A percentile compares a stretch with the other conserved stretches of the same genome.
Conservation (phyloP, 1,140 invertebrate genomes). For the Bombus superbus region DNA sequence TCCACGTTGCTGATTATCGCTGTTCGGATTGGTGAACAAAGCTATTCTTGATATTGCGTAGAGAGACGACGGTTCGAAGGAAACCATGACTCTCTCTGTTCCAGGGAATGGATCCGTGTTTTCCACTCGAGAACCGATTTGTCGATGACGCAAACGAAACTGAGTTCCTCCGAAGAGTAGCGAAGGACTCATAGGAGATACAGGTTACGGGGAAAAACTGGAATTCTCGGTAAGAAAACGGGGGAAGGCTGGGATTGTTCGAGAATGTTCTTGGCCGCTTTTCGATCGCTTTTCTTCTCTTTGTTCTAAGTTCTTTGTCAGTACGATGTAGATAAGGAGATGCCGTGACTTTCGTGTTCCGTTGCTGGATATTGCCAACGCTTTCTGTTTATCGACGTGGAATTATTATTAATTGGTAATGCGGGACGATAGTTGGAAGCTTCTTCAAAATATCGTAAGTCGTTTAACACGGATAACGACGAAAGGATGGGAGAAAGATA, state of each 20-base stretch:
- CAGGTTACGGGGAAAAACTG: background rate
- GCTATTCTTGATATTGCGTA: background rate
- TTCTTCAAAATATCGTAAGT: too few relatives aligned
- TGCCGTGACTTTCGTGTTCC: background rate
- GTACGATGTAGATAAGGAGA: background rate
- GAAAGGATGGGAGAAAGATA: too few relatives aligned
- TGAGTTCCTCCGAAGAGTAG: background rate
- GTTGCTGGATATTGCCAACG: background rate
- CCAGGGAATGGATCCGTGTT: background rate
- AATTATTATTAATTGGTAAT: background rate
- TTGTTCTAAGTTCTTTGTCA: background rate
- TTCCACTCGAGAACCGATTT: background rate
- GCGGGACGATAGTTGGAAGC: too few relatives aligned
- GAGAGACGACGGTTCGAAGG: background rate
- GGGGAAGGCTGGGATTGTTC: background rate
- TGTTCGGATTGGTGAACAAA: background rate
- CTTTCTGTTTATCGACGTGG: background rate
- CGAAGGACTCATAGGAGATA: background rate
- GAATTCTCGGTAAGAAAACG: background rate
- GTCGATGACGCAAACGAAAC: background rate
- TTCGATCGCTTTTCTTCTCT: background rate
- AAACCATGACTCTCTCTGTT: background rate
- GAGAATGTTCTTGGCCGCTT: background rate
- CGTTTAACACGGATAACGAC: too few relatives aligned
- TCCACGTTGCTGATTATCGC: background rate